Evolutionary conservation across 2,113 vertebrate genomes (phyloP).

Genomic region (Chroicocephalus ridibundus): DNA sequence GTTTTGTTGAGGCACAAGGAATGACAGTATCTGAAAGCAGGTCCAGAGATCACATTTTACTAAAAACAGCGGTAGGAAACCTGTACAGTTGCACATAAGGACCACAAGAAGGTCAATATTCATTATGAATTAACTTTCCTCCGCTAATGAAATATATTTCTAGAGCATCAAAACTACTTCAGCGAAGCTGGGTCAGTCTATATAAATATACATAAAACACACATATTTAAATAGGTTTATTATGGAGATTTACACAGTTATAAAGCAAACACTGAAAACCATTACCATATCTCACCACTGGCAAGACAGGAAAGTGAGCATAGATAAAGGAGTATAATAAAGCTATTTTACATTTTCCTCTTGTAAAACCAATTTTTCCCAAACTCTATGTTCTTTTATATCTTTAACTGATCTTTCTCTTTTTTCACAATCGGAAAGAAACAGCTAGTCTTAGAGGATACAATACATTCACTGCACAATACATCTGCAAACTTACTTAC

Average conservation of each 20-base stretch:
- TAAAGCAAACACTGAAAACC: not conserved
- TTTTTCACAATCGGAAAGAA: not conserved
- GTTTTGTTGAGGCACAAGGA: conserved; percentile 80
- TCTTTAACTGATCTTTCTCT: not conserved
- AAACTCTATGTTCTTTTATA: rapidly evolving
- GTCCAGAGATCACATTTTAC: conserved; percentile 66
- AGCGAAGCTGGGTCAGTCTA: not conserved
- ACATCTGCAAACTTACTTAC: conserved; percentile 65
- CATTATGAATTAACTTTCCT: not conserved
- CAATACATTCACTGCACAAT: not conserved
- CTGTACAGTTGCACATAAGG: conserved; percentile 45
- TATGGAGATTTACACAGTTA: not conserved
- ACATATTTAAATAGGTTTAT: not conserved
- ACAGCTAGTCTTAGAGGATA: not conserved
- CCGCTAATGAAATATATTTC: not conserved
- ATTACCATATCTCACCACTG: not conserved
- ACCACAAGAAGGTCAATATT: conserved; percentile 33
- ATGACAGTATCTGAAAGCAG: conserved; percentile 76
- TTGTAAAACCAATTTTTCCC: not conserved
- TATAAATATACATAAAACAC: not conserved
- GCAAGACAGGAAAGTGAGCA: not conserved
- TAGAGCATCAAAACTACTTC: not conserved
- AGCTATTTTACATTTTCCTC: not conserved
- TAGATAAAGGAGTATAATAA: not conserved
- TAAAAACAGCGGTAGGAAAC: conserved; percentile 51